Percentiles rank a stretch among this genome's conserved stretches.
Conservation (phyloP, 2,797 vertebrate genomes). For the Melanotaenia pygmaea region DNA sequence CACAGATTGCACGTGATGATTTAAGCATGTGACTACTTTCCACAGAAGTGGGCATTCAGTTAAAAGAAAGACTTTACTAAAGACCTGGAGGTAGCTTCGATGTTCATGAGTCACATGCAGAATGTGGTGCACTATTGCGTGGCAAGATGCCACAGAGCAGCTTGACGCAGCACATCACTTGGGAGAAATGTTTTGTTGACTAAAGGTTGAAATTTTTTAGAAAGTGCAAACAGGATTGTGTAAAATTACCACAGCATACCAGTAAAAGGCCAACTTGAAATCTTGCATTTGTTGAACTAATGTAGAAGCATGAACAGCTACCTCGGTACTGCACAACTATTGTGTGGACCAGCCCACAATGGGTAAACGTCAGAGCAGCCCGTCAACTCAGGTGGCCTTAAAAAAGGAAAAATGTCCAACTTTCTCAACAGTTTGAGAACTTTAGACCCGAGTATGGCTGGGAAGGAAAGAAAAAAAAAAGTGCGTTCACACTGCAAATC, state of each 20-base stretch:
- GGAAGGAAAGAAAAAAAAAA: neutral
- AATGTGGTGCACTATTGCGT: constrained; percentile 8
- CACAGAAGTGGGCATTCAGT: neutral
- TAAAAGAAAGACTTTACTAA: neutral
- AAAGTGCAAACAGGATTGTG: neutral
- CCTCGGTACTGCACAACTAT: neutral
- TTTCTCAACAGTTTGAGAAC: neutral
- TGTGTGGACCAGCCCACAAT: neutral
- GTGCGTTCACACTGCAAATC: neutral
- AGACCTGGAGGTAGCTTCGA: constrained; percentile 1
- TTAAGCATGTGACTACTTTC: neutral
- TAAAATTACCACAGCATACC: neutral
- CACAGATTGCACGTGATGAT: neutral
- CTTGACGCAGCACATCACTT: neutral
- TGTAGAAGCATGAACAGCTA: neutral
- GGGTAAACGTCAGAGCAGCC: neutral
- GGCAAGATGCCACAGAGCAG: neutral
- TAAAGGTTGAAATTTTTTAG: neutral
- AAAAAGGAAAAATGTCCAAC: constrained; percentile 28
- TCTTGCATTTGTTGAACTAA: neutral
- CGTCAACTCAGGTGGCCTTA: constrained; percentile 11
- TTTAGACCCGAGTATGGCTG: neutral
- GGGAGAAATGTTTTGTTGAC: neutral
- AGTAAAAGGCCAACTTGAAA: neutral
- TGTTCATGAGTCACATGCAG: constrained; percentile 4